A percentile compares a stretch with the other conserved stretches of the same genome.
Conservation (phyloP, 2,113 vertebrate species). For the Merops nubicus region DNA sequence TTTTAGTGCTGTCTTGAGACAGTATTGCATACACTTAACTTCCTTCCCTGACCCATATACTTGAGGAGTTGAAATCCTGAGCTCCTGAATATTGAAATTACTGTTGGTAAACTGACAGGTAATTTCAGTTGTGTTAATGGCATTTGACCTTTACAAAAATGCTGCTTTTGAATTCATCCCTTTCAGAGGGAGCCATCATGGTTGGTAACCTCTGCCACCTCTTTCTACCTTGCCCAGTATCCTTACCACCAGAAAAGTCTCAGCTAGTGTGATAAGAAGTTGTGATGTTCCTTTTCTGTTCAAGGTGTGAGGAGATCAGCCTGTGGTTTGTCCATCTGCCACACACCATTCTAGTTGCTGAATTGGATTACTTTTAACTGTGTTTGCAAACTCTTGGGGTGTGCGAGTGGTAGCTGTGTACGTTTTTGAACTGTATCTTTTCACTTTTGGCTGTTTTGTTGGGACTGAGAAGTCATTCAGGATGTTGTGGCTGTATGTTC, state of each 20-base stretch:
- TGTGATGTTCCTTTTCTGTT: not conserved
- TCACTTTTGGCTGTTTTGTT: not conserved
- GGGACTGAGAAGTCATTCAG: too few species aligned
- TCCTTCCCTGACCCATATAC: fast-evolving
- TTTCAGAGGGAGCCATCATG: not conserved
- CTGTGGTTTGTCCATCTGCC: fast-evolving
- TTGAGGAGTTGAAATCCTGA: not conserved
- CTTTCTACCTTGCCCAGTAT: not conserved
- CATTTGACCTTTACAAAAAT: not conserved
- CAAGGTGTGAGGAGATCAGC: not conserved
- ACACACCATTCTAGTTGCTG: not conserved
- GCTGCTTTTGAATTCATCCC: not conserved
- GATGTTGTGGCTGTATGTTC: not conserved
- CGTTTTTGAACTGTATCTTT: not conserved
- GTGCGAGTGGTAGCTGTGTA: not conserved
- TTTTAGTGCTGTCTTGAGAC: not conserved
- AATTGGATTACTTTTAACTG: too few species aligned
- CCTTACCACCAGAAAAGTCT: not conserved
- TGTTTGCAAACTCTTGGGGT: not conserved
- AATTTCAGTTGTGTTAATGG: not conserved
- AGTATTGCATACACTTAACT: not conserved
- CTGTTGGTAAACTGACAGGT: not conserved
- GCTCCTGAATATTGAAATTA: not conserved
- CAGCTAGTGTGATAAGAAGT: fast-evolving
- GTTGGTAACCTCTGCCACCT: not conserved